Evolutionary conservation across 1,140 invertebrate genomes (phyloP).

Genomic region (Apis mellifera): DNA sequence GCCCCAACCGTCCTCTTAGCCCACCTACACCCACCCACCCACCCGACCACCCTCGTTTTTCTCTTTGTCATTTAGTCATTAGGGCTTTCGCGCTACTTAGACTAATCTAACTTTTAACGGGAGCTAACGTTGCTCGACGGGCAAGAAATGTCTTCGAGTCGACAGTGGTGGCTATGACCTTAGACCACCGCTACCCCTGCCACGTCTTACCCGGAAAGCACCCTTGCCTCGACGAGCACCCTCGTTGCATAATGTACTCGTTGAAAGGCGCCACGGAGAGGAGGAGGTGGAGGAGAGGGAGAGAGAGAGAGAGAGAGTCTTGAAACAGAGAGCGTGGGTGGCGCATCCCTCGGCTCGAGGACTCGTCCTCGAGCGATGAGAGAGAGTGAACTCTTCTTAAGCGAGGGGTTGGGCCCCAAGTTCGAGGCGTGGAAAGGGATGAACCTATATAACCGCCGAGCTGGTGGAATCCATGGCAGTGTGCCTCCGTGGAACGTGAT

Average conservation of each 20-base stretch:
- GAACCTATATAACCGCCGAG: background rate
- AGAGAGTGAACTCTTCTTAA: conserved; percentile 42
- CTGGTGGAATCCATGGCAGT: conserved; percentile 45
- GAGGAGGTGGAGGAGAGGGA: background rate
- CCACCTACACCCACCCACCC: too few relatives aligned
- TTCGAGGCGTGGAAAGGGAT: background rate
- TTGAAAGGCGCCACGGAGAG: conserved; percentile 37
- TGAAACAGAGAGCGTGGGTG: conserved; percentile 41
- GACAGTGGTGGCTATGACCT: conserved; percentile 23
- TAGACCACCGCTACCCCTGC: conserved; percentile 26
- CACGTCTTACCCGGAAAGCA: conserved; percentile 50
- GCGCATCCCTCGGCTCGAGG: conserved; percentile 50
- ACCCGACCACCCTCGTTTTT: background rate
- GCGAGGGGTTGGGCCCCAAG: background rate
- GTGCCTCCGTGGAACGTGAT: conserved; percentile 56
- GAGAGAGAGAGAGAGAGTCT: conserved; percentile 39
- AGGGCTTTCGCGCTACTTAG: conserved; percentile 56
- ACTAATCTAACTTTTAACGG: conserved; percentile 63
- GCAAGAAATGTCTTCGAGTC: conserved; percentile 61
- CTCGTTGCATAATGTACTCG: conserved; percentile 68
- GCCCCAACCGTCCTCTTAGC: background rate
- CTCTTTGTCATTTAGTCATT: conserved; percentile 57
- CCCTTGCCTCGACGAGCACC: conserved; percentile 57
- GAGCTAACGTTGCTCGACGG: conserved; percentile 45
- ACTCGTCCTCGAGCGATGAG: conserved; percentile 41